phyloP scores from a whole-genome alignment of 2,113 vertebrate genomes.

The Gadus macrocephalus region DNA sequence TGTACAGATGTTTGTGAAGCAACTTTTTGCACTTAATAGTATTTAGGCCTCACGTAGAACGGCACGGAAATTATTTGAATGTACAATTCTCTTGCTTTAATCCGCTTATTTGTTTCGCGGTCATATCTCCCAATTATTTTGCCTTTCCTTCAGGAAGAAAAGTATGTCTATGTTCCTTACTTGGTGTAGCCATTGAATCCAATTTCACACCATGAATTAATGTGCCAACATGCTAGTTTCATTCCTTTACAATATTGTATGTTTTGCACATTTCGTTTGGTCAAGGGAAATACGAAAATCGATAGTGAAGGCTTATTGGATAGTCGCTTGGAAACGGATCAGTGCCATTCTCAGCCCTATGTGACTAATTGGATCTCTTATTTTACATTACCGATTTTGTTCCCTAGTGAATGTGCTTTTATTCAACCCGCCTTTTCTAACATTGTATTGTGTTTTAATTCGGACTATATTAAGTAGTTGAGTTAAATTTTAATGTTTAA shows the following conservation, averaged over 20 bases:
- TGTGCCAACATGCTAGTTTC: not conserved
- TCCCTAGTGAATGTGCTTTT: slow-evolving; percentile 1
- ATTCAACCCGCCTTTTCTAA: no score
- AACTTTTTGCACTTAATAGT: not conserved
- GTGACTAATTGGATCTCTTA: slow-evolving; percentile 5
- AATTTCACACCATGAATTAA: no score
- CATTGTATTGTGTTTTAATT: no score
- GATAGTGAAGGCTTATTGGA: no score
- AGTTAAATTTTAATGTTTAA: no score
- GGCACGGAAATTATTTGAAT: not conserved
- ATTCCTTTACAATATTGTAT: not conserved
- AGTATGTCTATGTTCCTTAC: not conserved
- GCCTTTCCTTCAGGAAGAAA: not conserved
- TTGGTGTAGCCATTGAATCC: not conserved
- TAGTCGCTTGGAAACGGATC: no score
- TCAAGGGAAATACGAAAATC: not conserved
- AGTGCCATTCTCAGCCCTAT: slow-evolving; percentile 35
- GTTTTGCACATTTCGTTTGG: not conserved
- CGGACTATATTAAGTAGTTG: not conserved
- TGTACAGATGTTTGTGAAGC: not conserved
- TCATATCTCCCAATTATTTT: not conserved
- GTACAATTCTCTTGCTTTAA: not conserved
- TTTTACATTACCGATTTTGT: not conserved
- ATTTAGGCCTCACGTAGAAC: not conserved
- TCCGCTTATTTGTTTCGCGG: not conserved